phyloP scores from a whole-genome alignment of 1,140 invertebrate genomes.

The Melanaphis sacchari region DNA sequence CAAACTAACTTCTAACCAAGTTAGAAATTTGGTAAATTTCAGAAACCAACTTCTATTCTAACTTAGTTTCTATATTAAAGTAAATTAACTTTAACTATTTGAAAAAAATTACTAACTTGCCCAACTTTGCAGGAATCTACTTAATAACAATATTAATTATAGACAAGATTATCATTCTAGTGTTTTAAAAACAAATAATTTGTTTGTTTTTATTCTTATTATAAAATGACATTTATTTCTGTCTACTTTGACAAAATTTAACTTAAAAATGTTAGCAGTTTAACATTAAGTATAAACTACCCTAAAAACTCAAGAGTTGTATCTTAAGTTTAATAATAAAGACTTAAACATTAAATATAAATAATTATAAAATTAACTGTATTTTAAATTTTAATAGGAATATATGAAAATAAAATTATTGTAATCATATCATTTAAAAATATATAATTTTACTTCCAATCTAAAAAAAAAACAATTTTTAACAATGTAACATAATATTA shows the following conservation, averaged over 20 bases:
- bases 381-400: background rate
- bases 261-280: background rate
- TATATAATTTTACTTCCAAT: background rate
- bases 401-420: background rate
- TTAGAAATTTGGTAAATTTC: no score
- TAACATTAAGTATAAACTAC: background rate
- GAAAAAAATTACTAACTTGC: no score
- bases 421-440: background rate
- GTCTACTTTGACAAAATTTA: background rate
- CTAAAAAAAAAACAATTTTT: background rate
- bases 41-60: no score
- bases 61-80: no score
- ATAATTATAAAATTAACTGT: background rate
- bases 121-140: no score
- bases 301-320: background rate
- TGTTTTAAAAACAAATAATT: no score
- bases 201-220: background rate
- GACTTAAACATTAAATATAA: background rate
- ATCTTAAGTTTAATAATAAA: background rate
- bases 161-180: no score
- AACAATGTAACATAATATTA: background rate
- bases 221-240: background rate
- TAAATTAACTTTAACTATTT: no score
- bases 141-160: no score
- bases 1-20: no score